phyloP scores from a whole-genome alignment of 2,113 vertebrate genomes.

The Paramormyrops kingsleyae region DNA sequence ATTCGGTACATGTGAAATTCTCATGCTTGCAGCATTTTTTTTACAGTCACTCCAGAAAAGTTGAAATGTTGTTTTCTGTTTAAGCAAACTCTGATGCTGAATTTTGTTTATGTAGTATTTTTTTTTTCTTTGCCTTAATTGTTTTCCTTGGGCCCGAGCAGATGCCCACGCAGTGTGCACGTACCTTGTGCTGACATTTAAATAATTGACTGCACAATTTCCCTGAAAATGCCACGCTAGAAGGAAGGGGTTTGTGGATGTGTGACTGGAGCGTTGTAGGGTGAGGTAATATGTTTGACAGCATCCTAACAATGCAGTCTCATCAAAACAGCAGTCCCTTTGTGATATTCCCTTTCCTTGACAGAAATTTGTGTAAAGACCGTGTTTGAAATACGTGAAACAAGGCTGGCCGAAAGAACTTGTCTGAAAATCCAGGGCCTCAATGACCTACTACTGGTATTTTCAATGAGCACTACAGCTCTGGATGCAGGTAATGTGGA shows the following conservation, averaged over 20 bases:
- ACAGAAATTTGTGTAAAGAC: too few species aligned
- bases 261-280: neutral
- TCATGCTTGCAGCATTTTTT: neutral
- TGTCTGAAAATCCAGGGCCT: neutral
- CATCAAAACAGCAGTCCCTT: neutral
- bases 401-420: neutral
- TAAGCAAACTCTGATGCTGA: neutral
- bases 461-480: neutral
- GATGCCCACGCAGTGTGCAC: slow-evolving; percentile 13
- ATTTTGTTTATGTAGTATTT: slow-evolving; percentile 14
- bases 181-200: slow-evolving; percentile 24
- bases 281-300: neutral
- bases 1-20: neutral
- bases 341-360: neutral
- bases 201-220: slow-evolving; percentile 24
- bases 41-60: neutral
- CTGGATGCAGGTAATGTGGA: neutral
- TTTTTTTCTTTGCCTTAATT: slow-evolving; percentile 12
- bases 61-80: neutral
- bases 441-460: neutral
- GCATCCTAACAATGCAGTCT: neutral
- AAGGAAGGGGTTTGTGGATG: neutral
- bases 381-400: neutral
- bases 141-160: slow-evolving; percentile 19
- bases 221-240: slow-evolving; percentile 20